phyloP scores from a whole-genome alignment of 2,797 vertebrate genomes.

The Ptychadena robeensis region DNA sequence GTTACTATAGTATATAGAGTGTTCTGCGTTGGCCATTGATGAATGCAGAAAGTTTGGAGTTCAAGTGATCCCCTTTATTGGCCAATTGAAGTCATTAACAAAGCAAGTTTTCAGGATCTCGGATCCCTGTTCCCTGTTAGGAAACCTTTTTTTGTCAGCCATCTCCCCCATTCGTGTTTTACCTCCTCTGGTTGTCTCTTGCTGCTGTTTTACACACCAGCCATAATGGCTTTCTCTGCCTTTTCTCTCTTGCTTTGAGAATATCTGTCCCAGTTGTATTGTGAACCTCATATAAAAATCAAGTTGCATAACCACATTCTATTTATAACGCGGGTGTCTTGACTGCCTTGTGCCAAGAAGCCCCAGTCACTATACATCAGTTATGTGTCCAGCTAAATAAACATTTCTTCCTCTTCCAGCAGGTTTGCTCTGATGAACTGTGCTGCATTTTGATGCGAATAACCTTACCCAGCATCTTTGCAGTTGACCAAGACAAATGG shows the following conservation, averaged over 20 bases:
- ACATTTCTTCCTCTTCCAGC: constrained; percentile 46
- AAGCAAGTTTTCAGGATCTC: too few species aligned
- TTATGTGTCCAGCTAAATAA: constrained; percentile 50
- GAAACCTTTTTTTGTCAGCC: too few species aligned
- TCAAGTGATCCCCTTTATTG: too few species aligned
- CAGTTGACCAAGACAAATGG: constrained; percentile 54
- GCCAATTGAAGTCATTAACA: too few species aligned
- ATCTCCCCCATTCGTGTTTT: neutral
- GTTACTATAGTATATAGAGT: too few species aligned
- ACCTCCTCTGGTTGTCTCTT: neutral
- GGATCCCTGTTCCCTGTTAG: too few species aligned
- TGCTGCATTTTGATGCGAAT: constrained; percentile 52
- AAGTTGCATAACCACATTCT: constrained; percentile 29
- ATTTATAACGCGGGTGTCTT: constrained; percentile 20
- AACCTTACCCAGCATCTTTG: constrained; percentile 52
- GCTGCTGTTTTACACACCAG: neutral
- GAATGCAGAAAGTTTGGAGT: too few species aligned
- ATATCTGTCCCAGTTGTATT: neutral
- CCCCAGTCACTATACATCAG: constrained; percentile 33
- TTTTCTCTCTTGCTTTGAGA: neutral
- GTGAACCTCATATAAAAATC: constrained; percentile 8
- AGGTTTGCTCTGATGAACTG: constrained; percentile 45
- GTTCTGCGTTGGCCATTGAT: too few species aligned
- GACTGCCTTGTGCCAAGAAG: constrained; percentile 28
- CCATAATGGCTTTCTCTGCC: neutral